Conservation (phyloP, 2,113 vertebrate genomes). For the Cinclus cinclus region DNA sequence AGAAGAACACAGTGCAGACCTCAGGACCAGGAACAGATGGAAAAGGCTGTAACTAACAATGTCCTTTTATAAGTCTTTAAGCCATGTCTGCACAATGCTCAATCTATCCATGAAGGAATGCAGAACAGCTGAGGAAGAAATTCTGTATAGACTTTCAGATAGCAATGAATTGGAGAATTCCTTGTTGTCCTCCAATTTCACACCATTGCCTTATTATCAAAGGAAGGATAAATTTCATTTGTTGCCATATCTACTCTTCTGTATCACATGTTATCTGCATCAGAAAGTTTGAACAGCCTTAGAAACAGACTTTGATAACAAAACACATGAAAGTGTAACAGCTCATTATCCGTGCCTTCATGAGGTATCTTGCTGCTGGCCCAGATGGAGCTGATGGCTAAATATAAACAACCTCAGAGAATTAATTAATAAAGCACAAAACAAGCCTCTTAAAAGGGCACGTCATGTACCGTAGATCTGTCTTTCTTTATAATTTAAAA, state of each 20-base stretch:
- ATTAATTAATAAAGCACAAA: slow-evolving; percentile 61
- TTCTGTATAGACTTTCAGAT: background rate
- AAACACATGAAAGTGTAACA: slow-evolving; percentile 30
- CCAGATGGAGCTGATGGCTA: slow-evolving; percentile 58
- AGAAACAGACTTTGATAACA: slow-evolving; percentile 25
- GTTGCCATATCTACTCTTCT: background rate
- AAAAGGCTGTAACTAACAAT: background rate
- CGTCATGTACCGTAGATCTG: background rate
- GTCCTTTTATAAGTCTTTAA: background rate
- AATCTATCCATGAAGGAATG: background rate
- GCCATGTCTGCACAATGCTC: background rate
- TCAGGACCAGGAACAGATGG: background rate
- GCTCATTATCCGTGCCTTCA: slow-evolving; percentile 46
- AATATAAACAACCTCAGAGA: slow-evolving; percentile 54
- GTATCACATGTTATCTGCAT: background rate
- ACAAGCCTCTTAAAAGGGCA: slow-evolving; percentile 37
- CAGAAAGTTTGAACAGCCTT: slow-evolving; percentile 29
- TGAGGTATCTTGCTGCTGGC: slow-evolving; percentile 27
- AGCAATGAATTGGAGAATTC: background rate
- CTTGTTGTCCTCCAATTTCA: background rate
- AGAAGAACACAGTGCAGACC: background rate
- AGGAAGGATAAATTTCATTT: background rate
- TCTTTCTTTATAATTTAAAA: background rate
- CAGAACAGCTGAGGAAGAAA: background rate
- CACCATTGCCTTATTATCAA: background rate